Evolutionary conservation across 2,888 invertebrate species (phyloP).

Genomic region (Deroplatys truncata): DNA sequence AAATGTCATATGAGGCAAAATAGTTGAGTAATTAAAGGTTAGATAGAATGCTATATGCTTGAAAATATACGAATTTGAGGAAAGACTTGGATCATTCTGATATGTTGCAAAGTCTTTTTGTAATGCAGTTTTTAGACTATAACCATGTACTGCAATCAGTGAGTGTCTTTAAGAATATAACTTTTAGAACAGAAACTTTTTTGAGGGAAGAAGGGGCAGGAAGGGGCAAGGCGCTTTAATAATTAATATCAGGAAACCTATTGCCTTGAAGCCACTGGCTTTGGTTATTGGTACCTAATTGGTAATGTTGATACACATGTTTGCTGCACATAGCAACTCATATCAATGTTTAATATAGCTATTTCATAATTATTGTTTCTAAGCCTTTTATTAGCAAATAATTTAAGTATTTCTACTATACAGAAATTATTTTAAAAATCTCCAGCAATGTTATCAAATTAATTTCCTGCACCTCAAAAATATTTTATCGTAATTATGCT

Average conservation of each 20-base stretch:
- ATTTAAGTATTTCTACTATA: not conserved
- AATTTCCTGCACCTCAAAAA: not conserved
- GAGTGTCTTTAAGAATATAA: no score
- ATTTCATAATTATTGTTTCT: not conserved
- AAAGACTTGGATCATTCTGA: not conserved
- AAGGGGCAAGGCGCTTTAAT: not conserved
- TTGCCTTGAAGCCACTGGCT: not conserved
- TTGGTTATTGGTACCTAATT: not conserved
- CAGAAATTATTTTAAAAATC: not conserved
- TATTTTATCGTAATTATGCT: not conserved
- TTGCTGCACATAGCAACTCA: not conserved
- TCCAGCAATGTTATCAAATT: not conserved
- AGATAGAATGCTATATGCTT: not conserved
- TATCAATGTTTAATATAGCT: not conserved
- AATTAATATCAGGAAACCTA: not conserved
- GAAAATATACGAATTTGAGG: not conserved
- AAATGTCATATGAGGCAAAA: not conserved
- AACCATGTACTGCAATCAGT: not conserved
- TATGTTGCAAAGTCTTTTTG: not conserved
- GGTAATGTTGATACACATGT: not conserved
- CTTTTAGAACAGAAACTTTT: no score
- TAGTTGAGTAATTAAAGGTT: not conserved
- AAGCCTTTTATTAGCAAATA: not conserved
- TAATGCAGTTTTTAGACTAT: not conserved
- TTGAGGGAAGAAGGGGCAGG: not conserved